phyloP scores from a whole-genome alignment of 2,797 vertebrate species.

The Coccyzus lansbergi region DNA sequence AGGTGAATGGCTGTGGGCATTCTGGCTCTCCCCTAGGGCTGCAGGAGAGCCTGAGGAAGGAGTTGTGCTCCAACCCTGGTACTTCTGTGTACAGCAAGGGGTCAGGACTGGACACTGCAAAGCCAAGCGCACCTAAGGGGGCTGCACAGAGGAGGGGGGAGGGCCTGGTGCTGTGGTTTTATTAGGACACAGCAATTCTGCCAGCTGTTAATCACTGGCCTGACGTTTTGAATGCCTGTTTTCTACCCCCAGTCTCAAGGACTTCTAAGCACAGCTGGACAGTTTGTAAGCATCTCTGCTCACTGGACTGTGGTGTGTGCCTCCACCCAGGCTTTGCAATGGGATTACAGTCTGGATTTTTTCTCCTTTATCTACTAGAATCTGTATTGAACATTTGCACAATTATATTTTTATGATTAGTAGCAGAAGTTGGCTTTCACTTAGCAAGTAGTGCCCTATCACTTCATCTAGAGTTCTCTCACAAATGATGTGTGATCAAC shows the following conservation, averaged over 20 bases:
- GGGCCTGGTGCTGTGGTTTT: neutral
- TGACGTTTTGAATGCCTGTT: neutral
- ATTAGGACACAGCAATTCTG: neutral
- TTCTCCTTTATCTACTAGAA: neutral
- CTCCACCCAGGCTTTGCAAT: neutral
- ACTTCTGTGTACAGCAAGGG: rapidly evolving
- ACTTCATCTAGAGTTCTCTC: neutral
- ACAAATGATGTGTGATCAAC: neutral
- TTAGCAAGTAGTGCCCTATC: neutral
- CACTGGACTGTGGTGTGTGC: neutral
- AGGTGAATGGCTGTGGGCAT: rapidly evolving
- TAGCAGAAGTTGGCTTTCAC: neutral
- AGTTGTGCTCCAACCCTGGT: neutral
- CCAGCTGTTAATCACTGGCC: too few species aligned
- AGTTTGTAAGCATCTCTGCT: neutral
- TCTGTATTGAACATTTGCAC: neutral
- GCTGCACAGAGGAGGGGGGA: rapidly evolving
- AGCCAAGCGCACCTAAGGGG: rapidly evolving
- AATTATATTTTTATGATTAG: neutral
- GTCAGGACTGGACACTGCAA: neutral
- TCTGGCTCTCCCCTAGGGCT: neutral
- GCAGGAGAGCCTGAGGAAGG: neutral
- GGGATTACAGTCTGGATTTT: neutral
- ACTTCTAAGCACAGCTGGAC: neutral
- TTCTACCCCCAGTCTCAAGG: neutral